Percentiles rank a stretch among this genome's conserved stretches.
These are phyloP conservation scores for Pseudocheirus occidentalis DNA, from an alignment of 2,797 vertebrate genomes.

Conservation along the genomic window DNA sequence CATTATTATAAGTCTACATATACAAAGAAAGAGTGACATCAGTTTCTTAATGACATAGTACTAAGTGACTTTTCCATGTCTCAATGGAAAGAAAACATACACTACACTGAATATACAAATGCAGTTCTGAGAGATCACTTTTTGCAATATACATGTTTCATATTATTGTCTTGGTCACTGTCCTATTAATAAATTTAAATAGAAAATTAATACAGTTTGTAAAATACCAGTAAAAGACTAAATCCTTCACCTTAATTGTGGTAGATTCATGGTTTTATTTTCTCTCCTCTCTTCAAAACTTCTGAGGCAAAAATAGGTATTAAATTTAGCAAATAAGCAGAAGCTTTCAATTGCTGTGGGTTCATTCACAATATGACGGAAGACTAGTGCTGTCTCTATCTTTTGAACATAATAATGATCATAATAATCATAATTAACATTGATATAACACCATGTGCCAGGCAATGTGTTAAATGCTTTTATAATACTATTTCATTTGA, in stretches of 20 bases:
- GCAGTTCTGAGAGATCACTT: background rate
- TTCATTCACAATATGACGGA: background rate
- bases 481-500: background rate
- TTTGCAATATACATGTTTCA: background rate
- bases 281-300: background rate
- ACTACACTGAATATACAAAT: background rate
- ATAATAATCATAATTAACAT: background rate
- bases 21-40: background rate
- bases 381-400: background rate
- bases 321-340: background rate
- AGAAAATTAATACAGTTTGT: background rate
- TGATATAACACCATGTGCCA: background rate
- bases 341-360: background rate
- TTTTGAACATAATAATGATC: background rate
- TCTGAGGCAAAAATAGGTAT: background rate
- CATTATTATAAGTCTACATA: background rate
- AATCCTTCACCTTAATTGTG: background rate
- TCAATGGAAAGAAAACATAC: background rate
- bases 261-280: background rate
- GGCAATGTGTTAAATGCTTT: background rate
- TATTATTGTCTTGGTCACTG: background rate
- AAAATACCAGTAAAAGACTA: background rate
- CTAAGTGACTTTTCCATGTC: background rate
- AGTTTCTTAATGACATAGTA: background rate
- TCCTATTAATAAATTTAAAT: background rate